phyloP scores from a whole-genome alignment of 2,888 invertebrate species.

The Acleris sparsana region DNA sequence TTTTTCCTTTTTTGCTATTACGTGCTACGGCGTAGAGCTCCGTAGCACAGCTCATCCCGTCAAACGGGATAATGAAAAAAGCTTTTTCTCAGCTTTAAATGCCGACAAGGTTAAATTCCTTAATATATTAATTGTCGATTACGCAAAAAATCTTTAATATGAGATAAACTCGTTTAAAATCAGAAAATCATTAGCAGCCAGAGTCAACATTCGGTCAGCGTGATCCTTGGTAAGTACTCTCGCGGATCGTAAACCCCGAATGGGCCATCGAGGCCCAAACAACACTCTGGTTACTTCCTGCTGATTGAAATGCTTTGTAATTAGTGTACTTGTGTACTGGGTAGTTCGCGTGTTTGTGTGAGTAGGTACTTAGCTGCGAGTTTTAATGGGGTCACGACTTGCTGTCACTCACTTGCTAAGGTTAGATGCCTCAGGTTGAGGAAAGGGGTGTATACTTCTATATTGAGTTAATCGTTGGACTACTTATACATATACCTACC shows the following conservation, averaged over 20 bases:
- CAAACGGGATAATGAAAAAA: constrained; percentile 8
- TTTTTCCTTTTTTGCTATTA: constrained; percentile 6
- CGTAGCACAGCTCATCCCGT: constrained; percentile 14
- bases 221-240: constrained; percentile 45
- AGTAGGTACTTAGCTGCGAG: constrained; percentile 5
- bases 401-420: constrained; percentile 19
- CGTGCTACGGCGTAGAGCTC: constrained; percentile 1
- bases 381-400: constrained; percentile 26
- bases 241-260: constrained; percentile 56
- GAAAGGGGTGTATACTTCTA: too few species aligned
- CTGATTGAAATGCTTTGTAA: constrained; percentile 51
- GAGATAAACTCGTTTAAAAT: too few species aligned
- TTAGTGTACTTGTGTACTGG: constrained; percentile 1
- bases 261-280: constrained; percentile 49
- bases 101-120: constrained; percentile 3
- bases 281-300: constrained; percentile 49
- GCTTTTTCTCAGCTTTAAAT: constrained; percentile 17
- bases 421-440: constrained; percentile 2
- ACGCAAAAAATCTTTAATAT: too few species aligned
- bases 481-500: too few species aligned
- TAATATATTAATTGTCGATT: not conserved
- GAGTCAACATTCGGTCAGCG: too few species aligned
- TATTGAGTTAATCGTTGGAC: too few species aligned
- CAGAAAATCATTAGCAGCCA: too few species aligned
- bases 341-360: not conserved